phyloP scores from a whole-genome alignment of 2,113 vertebrate species.

The Carassius carassius region DNA sequence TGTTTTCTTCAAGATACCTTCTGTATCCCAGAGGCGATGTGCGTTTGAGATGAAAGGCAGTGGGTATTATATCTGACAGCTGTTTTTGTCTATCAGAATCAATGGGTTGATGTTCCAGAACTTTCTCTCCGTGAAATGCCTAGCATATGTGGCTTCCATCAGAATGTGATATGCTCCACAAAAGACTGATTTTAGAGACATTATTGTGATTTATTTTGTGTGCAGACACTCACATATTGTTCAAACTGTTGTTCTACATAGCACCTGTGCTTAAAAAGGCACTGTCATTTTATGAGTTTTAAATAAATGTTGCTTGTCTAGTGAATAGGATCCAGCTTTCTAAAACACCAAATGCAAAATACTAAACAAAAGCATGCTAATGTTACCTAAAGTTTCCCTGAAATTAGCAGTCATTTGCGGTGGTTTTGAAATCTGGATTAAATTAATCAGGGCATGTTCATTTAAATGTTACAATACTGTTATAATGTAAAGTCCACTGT shows the following conservation, averaged over 20 bases:
- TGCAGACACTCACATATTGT: not conserved
- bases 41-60: slow-evolving; percentile 53
- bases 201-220: not conserved
- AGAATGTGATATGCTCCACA: slow-evolving; percentile 14
- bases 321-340: not conserved
- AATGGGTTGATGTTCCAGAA: slow-evolving; percentile 48
- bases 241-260: not conserved
- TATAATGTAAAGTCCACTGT: not conserved
- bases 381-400: not conserved
- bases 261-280: not conserved
- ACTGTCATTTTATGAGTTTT: not conserved
- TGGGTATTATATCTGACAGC: slow-evolving; percentile 51
- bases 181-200: not conserved
- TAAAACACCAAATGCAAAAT: not conserved
- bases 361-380: not conserved
- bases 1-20: slow-evolving; percentile 53
- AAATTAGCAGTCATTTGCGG: not conserved
- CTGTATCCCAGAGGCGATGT: slow-evolving; percentile 49
- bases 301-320: not conserved
- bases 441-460: not conserved
- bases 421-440: not conserved
- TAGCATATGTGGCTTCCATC: slow-evolving; percentile 22
- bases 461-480: not conserved
- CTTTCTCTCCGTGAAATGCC: slow-evolving; percentile 11
- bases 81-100: slow-evolving; percentile 55